Base-by-base conservation (phyloP, 2,888 invertebrate species). In the Eubasilissa splendida region DNA sequence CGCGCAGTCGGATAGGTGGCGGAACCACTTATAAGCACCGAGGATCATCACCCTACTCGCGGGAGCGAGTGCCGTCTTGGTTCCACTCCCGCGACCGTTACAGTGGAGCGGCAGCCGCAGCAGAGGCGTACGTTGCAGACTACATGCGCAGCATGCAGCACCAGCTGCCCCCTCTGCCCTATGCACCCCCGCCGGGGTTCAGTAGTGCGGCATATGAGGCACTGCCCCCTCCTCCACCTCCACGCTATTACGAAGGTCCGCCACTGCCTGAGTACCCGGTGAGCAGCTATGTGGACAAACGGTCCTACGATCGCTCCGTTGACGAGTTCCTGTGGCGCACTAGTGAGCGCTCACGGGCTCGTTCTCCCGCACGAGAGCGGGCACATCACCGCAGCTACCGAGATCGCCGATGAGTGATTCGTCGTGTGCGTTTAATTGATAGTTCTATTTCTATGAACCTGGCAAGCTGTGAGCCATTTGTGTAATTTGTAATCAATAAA, bases 101-200 rank as follows among this genome's bases (percentile, higher is more conserved):
- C 84, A 87, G 87, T 77, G 87, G 88, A 80, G 87, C 89, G 22
- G 93, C 94, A 22, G 93, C 93, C 5, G 93, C 93, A 11, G 96
- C 96, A n/a, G 96, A 96, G 86, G 96, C 96, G 0, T 96, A 96
- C 87, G 95, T 96, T 52, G 96, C 96, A 12, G 96, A 97, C 86
- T 97, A 96, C 86, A 96, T 97, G 95, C 92, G 96, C 54, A 95
- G 95, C 52, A 95, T 96, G 95, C 95, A 96, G 86, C 95, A 96
- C 85, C 95, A 95, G 86, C 88, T 96, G 85, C 96, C 96, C 71
- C 96, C 97, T 59, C 89, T 97, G 86, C 96, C 96, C 42, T 97
- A 96, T 88, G 95, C 94, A 54, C 94, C 96, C 42, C 93, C 94
- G n/a, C 87, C 92, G 85, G 90, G 90, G 60, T 92, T 92, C 85